A percentile compares a stretch with the other conserved stretches of the same genome.
Evolutionary conservation across 2,113 vertebrate species (phyloP).

Genomic region (Phalacrocorax aristotelis): DNA sequence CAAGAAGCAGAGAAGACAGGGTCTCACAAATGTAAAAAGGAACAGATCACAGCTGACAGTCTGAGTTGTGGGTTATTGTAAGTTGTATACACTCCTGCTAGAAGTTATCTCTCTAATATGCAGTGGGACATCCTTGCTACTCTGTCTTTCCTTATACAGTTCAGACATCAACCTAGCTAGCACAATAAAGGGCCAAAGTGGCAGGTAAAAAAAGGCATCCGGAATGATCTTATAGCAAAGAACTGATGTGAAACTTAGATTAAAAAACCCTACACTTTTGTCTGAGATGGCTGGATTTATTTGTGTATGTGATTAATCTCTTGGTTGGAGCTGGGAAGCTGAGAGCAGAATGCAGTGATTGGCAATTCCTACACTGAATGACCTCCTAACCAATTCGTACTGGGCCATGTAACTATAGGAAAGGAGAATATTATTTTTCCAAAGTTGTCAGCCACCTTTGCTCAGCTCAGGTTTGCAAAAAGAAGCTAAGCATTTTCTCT

Average conservation of each 20-base stretch:
- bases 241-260: background rate
- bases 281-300: background rate
- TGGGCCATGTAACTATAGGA: background rate
- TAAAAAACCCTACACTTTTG: background rate
- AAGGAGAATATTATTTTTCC: background rate
- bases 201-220: background rate
- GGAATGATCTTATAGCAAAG: background rate
- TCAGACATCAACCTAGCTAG: background rate
- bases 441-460: background rate
- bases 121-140: background rate
- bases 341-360: background rate
- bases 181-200: background rate
- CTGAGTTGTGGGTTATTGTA: background rate
- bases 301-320: background rate
- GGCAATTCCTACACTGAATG: background rate
- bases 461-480: background rate
- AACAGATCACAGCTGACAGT: background rate
- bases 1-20: background rate
- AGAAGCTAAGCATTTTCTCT: background rate
- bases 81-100: background rate
- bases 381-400: background rate
- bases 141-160: background rate
- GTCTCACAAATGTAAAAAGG: background rate
- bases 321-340: background rate
- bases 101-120: background rate